Percentiles rank a stretch among this genome's conserved stretches.
phyloP scores from a whole-genome alignment of 2,888 invertebrate genomes.

The Halictus ligatus region DNA sequence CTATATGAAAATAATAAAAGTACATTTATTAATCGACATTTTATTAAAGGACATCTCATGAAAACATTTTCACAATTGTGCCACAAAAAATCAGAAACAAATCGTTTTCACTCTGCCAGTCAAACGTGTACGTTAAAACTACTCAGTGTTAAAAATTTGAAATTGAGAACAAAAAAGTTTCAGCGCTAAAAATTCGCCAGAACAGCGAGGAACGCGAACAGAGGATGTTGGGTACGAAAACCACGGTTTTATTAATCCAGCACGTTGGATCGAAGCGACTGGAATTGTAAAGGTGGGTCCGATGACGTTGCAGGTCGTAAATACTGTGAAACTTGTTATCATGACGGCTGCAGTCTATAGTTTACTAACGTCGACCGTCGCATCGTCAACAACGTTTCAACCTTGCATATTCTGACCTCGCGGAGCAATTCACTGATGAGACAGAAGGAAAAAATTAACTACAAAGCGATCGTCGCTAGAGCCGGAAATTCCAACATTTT shows the following conservation, averaged over 20 bases:
- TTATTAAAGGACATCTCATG: too few relatives aligned
- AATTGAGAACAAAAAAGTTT: background rate
- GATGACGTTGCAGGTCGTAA: conserved; percentile 69
- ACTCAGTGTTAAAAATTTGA: background rate
- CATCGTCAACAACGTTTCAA: conserved; percentile 34
- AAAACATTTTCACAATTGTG: too few relatives aligned
- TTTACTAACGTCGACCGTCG: conserved; percentile 34
- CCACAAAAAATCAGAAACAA: too few relatives aligned
- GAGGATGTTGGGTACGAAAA: conserved; percentile 7
- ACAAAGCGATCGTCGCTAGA: background rate
- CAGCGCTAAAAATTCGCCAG: background rate
- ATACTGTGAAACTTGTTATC: conserved; percentile 67
- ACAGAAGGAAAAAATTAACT: too few relatives aligned
- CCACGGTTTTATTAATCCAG: conserved; percentile 15
- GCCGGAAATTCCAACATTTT: background rate
- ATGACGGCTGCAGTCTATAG: conserved; percentile 47
- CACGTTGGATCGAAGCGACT: conserved; percentile 20
- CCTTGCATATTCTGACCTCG: conserved; percentile 7
- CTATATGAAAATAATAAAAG: too few relatives aligned
- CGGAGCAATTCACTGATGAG: background rate
- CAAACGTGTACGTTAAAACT: background rate
- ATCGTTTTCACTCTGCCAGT: background rate
- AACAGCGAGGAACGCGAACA: background rate
- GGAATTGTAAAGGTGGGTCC: conserved; percentile 62
- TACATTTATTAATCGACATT: too few relatives aligned